These are phyloP conservation scores for Epinotia nisella DNA, from an alignment of 2,888 invertebrate genomes.

Conservation along the genomic window DNA sequence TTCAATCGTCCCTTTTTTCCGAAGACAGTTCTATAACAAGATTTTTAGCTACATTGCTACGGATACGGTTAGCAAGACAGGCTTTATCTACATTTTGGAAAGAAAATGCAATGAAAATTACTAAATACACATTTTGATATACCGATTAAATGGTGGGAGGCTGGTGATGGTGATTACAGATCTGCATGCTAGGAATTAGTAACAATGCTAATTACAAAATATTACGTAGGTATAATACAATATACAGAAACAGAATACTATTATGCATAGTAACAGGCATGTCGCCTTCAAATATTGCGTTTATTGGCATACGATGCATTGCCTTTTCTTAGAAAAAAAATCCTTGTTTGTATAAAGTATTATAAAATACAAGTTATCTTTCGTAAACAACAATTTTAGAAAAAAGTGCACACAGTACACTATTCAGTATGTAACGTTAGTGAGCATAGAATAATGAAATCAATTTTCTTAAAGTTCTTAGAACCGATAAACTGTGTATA, in stretches of 20 bases:
- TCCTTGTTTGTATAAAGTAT: too few species aligned
- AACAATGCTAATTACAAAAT: conserved; percentile 2
- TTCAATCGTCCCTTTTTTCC: not conserved
- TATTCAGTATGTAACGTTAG: too few species aligned
- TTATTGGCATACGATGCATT: not conserved
- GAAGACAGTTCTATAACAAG: not conserved
- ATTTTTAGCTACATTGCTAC: not conserved
- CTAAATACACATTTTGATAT: not conserved
- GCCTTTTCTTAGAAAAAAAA: not conserved
- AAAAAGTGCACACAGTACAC: too few species aligned
- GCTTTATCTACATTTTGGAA: not conserved
- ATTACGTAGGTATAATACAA: too few species aligned
- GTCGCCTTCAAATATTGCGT: not conserved
- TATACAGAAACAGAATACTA: conserved; percentile 23
- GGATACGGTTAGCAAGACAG: not conserved
- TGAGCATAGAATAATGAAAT: too few species aligned
- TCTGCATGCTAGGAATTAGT: not conserved
- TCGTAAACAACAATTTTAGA: too few species aligned
- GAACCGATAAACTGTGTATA: too few species aligned
- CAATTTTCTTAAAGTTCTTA: too few species aligned
- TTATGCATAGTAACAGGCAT: conserved; percentile 14
- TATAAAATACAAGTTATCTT: too few species aligned
- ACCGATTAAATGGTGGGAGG: too few species aligned
- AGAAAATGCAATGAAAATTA: not conserved
- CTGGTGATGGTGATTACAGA: not conserved